Percentiles rank a stretch among this genome's conserved stretches.
Evolutionary conservation across 2,113 vertebrate species (phyloP).

Genomic region (Meleagris gallopavo): DNA sequence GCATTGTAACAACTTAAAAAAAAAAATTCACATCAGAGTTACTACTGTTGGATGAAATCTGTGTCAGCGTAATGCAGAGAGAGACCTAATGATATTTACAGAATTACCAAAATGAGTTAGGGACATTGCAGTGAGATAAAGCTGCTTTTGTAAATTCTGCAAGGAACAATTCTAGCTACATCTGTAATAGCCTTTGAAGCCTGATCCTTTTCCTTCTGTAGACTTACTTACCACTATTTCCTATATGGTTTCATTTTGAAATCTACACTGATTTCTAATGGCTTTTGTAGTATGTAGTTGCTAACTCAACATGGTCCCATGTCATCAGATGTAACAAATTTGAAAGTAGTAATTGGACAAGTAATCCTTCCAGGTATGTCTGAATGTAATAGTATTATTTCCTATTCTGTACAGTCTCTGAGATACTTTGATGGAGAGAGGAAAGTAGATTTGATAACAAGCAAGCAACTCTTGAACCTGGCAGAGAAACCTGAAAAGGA

Average conservation of each 20-base stretch:
- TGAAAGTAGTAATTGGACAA: constrained; percentile 43
- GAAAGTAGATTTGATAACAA: not conserved
- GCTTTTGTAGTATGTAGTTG: not conserved
- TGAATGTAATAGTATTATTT: not conserved
- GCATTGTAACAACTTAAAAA: not conserved
- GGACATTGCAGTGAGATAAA: not conserved
- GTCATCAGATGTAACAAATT: constrained; percentile 46
- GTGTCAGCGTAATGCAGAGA: not conserved
- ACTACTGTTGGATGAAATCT: not conserved
- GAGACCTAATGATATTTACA: not conserved
- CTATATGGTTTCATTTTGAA: constrained; percentile 21
- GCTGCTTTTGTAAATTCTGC: not conserved
- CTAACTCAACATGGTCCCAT: constrained; percentile 31
- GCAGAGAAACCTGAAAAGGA: not conserved
- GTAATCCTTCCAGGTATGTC: constrained; percentile 27
- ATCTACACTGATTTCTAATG: constrained; percentile 21
- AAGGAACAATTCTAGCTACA: not conserved
- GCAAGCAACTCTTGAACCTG: not conserved
- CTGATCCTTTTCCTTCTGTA: not conserved
- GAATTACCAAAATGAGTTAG: not conserved
- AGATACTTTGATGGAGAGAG: not conserved
- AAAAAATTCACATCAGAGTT: not conserved
- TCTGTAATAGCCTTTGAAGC: not conserved
- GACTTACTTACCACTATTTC: not conserved
- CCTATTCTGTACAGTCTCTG: constrained; percentile 35